phyloP scores from a whole-genome alignment of 2,797 vertebrate genomes.

The Sitta carolinensis region DNA sequence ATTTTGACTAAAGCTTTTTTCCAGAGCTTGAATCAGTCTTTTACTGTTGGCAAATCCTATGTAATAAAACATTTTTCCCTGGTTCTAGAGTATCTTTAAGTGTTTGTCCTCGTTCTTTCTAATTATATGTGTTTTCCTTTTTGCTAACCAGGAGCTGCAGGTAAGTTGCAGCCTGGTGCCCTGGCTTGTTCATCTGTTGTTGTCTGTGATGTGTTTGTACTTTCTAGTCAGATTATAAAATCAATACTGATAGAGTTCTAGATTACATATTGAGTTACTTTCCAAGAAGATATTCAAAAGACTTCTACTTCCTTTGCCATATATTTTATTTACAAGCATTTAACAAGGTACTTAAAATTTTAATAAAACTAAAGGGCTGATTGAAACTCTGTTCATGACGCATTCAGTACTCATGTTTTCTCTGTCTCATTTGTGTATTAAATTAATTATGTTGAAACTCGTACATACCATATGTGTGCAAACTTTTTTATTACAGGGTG shows the following conservation, averaged over 20 bases:
- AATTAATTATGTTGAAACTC: background rate
- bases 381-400: conserved; percentile 76
- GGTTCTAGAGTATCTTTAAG: conserved; percentile 76
- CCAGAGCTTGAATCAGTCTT: conserved; percentile 81
- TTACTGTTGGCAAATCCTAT: conserved; percentile 70
- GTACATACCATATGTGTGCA: background rate
- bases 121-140: conserved; percentile 92
- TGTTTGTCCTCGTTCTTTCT: conserved; percentile 87
- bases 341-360: conserved; percentile 55
- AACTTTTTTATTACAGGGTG: conserved; percentile 81
- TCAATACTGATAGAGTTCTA: conserved; percentile 48
- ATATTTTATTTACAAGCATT: conserved; percentile 45
- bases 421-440: conserved; percentile 38
- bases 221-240: conserved; percentile 66
- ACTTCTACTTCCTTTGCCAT: conserved; percentile 45
- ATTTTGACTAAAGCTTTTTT: conserved; percentile 67
- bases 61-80: conserved; percentile 70
- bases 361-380: conserved; percentile 74
- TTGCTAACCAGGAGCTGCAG: conserved; percentile 99
- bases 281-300: conserved; percentile 51
- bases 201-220: conserved; percentile 68
- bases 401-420: conserved; percentile 24
- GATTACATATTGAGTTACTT: conserved; percentile 34
- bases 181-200: conserved; percentile 72
- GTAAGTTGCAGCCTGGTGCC: conserved; percentile 91